These are phyloP conservation scores for Enteromius anoplus DNA, from an alignment of 2,797 vertebrate species.

Conservation along the genomic window DNA sequence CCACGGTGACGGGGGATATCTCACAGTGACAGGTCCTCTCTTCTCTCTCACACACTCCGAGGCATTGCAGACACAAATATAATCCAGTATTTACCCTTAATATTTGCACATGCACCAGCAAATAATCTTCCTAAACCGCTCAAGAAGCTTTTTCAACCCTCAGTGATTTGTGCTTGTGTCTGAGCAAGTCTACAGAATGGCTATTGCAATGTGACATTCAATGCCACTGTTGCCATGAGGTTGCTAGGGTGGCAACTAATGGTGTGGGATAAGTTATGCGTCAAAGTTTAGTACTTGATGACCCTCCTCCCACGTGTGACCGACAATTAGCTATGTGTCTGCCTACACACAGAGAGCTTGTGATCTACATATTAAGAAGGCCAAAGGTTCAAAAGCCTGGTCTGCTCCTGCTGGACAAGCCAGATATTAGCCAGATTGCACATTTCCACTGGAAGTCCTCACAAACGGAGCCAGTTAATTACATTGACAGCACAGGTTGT, in stretches of 20 bases:
- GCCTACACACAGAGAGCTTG: not conserved
- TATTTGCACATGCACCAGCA: conserved; percentile 5
- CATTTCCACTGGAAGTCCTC: not conserved
- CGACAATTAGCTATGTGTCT: not conserved
- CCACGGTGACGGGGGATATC: not conserved
- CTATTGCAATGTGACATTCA: not conserved
- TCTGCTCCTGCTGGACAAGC: not conserved
- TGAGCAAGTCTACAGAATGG: not conserved
- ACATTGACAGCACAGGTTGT: conserved; percentile 13
- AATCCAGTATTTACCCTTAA: conserved; percentile 19
- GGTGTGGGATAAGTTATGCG: not conserved
- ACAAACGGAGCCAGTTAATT: not conserved
- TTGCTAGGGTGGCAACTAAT: not conserved
- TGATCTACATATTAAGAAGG: conserved; percentile 7
- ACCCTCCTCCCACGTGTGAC: not conserved
- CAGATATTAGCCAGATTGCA: not conserved
- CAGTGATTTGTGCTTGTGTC: conserved; percentile 16
- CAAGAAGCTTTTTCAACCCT: conserved; percentile 1
- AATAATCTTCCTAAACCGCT: conserved; percentile 18
- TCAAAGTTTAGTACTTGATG: not conserved
- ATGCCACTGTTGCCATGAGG: not conserved
- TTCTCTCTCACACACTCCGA: not conserved
- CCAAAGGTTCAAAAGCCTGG: conserved; percentile 4
- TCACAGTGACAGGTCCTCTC: not conserved
- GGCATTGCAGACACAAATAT: not conserved